Base-by-base conservation (phyloP, 2,888 invertebrate genomes). In the Liopterus haemorrhoidalis region DNA sequence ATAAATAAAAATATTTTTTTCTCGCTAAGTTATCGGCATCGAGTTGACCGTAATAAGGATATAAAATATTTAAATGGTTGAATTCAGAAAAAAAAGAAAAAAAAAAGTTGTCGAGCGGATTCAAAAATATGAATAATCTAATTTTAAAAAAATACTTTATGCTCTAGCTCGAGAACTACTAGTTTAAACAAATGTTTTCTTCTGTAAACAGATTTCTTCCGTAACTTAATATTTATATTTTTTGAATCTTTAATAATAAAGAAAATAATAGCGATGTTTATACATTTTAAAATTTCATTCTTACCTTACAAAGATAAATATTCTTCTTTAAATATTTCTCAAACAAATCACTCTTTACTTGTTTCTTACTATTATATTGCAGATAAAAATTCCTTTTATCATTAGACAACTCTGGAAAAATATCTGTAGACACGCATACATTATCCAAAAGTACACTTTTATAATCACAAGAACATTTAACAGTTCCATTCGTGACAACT, bases 251-350 rank as follows among this genome's bases (percentile, higher is more conserved):
- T n/a, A n/a, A n/a, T n/a, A n/a, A n/a, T n/a, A n/a, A n/a, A n/a
- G n/a, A n/a, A 37, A 49, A 36, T 33, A 31, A 15, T 39, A 36
- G 39, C 21, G 15, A 18, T 25, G 24, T 18, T 12, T 40, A 35
- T n/a, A 11, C 15, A 35, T 18, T 24, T 33, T 24, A 31, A 12
- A 15, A 36, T 28, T 25, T 2, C n/a, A 32, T n/a, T 49, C 57
- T 55, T 56, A 71, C 73, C 57, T 69, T 64, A 54, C 74, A 74
- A 28, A 69, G 58, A 49, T 68, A 64, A 19, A 63, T 56, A 5
- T 70, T 58, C 14, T 66, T 54, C 41, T 64, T 61, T 19, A 72
- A 58, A 52, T 72, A 60, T 6, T 55, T 33, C 22, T 54, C 50
- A 33, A 54, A 52, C 21, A 49, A 49, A 5, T 22, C 9, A 16